These are phyloP conservation scores for Myotis myotis DNA, from an alignment of 2,797 vertebrate species.

Conservation along the genomic window DNA sequence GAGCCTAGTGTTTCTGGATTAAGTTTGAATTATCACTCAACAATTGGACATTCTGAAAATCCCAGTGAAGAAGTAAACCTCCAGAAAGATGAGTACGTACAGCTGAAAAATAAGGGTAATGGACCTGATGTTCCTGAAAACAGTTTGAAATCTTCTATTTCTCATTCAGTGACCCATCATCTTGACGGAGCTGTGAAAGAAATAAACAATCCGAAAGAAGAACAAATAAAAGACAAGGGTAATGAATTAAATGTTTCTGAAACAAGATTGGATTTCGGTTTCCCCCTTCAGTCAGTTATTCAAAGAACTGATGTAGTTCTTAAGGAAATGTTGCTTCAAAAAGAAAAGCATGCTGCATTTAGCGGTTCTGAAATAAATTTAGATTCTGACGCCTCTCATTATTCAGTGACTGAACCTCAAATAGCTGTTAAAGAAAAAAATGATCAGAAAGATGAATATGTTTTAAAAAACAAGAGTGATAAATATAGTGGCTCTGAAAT, in stretches of 20 bases:
- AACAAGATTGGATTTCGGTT: conserved; percentile 87
- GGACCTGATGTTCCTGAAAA: conserved; percentile 81
- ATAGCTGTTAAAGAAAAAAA: conserved; percentile 80
- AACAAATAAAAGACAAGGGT: conserved; percentile 79
- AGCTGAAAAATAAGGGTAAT: conserved; percentile 79
- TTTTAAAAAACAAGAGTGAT: conserved; percentile 88
- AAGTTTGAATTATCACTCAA: conserved; percentile 86
- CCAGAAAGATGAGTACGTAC: conserved; percentile 73
- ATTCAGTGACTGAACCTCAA: conserved; percentile 72
- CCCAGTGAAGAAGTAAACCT: conserved; percentile 1
- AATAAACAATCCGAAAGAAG: conserved; percentile 72
- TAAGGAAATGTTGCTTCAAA: conserved; percentile 75
- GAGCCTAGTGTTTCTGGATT: conserved; percentile 80
- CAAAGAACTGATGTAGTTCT: conserved; percentile 52
- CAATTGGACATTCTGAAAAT: conserved; percentile 30
- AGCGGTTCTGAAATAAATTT: conserved; percentile 84
- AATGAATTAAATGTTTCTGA: conserved; percentile 80
- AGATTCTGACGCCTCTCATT: conserved; percentile 87
- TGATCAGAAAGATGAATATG: conserved; percentile 86
- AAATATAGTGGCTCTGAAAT: conserved; percentile 60
- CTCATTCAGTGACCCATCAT: conserved; percentile 75
- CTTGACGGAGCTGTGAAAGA: conserved; percentile 48
- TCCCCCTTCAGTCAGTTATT: conserved; percentile 81
- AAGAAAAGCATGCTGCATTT: conserved; percentile 43
- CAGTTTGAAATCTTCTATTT: conserved; percentile 88